A percentile compares a stretch with the other conserved stretches of the same genome.
These are phyloP conservation scores for Brachionus manjavacas DNA, from an alignment of 1,140 invertebrate genomes.

Conservation along the genomic window DNA sequence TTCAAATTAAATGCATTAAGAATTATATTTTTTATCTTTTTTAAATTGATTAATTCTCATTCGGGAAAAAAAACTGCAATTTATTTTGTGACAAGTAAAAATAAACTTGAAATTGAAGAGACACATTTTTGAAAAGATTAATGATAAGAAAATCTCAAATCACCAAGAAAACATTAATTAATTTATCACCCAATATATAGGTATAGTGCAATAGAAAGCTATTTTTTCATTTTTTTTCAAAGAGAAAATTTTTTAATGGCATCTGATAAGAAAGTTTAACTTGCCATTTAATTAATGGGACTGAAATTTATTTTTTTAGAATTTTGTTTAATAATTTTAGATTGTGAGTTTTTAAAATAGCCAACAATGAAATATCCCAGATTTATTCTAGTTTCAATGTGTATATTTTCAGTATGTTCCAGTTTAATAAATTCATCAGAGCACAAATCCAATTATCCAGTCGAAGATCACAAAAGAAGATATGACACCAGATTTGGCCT, in stretches of 20 bases:
- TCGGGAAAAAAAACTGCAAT: background rate
- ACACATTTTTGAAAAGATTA: background rate
- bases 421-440: background rate
- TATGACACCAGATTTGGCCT: background rate
- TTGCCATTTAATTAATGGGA: background rate
- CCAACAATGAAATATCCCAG: background rate
- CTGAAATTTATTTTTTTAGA: background rate
- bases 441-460: background rate
- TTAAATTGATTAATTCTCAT: background rate
- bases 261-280: background rate
- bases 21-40: background rate
- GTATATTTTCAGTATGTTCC: background rate
- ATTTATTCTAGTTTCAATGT: background rate
- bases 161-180: background rate
- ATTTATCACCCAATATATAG: background rate
- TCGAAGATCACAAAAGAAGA: background rate
- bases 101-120: background rate
- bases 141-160: background rate
- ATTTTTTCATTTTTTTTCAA: background rate
- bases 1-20: background rate
- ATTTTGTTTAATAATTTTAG: background rate
- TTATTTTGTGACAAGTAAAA: constrained; percentile 9
- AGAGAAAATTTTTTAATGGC: background rate
- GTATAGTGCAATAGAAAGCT: background rate
- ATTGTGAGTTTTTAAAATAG: background rate